Evolutionary conservation across 2,888 invertebrate species (phyloP).

Genomic region (Noctua pronuba): DNA sequence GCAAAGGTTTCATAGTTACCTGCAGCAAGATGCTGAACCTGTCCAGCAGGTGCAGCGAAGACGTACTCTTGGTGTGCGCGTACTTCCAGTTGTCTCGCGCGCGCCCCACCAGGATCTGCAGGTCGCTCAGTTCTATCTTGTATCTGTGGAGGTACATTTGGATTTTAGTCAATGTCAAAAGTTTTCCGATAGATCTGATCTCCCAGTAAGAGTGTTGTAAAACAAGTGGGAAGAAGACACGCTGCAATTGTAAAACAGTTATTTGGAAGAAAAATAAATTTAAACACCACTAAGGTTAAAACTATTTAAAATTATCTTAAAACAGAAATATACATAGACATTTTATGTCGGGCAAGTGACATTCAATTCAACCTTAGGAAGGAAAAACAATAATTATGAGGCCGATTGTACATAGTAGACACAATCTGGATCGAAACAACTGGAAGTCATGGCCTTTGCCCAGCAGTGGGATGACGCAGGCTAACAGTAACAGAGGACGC

Average conservation of each 20-base stretch:
- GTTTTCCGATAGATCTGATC: not conserved
- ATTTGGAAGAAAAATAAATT: too few relatives aligned
- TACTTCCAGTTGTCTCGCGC: conserved; percentile 97
- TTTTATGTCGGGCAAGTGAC: not conserved
- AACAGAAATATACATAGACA: not conserved
- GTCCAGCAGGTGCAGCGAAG: conserved; percentile 96
- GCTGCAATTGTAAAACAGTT: too few relatives aligned
- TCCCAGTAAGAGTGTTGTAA: not conserved
- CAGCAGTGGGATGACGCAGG: too few relatives aligned
- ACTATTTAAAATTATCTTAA: not conserved
- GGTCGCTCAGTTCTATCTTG: conserved; percentile 94
- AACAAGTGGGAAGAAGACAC: too few relatives aligned
- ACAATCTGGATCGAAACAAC: too few relatives aligned
- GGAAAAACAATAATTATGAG: not conserved
- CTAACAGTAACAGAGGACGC: too few relatives aligned
- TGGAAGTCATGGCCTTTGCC: too few relatives aligned
- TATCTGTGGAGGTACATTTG: conserved; percentile 87
- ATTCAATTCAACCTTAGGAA: not conserved
- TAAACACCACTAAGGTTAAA: too few relatives aligned
- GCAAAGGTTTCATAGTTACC: conserved; percentile 71
- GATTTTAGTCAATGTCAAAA: not conserved
- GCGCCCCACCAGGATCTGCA: conserved; percentile 96
- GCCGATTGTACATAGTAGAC: not conserved
- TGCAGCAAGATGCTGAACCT: conserved; percentile 93
- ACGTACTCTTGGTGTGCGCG: conserved; percentile 95